A percentile compares a stretch with the other conserved stretches of the same genome.
These are phyloP conservation scores for Heliconius himera DNA, from an alignment of 1,140 invertebrate species.

Conservation along the genomic window DNA sequence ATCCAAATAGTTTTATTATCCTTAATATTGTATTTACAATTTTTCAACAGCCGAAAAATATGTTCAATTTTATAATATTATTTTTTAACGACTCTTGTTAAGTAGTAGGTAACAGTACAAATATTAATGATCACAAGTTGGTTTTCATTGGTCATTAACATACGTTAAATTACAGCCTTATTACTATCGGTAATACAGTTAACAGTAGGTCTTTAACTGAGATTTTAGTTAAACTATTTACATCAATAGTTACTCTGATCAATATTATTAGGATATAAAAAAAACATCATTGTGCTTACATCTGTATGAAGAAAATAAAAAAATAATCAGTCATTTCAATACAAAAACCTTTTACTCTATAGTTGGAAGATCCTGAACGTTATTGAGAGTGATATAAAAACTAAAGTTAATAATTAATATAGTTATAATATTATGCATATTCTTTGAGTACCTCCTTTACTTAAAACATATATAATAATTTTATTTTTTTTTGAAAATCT, in stretches of 20 bases:
- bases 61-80: constrained; percentile 80
- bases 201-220: constrained; percentile 72
- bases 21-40: constrained; percentile 82
- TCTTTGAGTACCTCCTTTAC: constrained; percentile 54
- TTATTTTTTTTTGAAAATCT: constrained; percentile 74
- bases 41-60: constrained; percentile 82
- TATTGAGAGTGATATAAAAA: constrained; percentile 9
- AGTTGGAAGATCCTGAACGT: background rate
- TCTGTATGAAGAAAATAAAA: constrained; percentile 10
- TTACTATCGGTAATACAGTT: constrained; percentile 71
- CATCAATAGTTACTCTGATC: constrained; percentile 43
- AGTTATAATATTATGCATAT: constrained; percentile 42
- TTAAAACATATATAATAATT: constrained; percentile 74
- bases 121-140: constrained; percentile 83
- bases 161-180: constrained; percentile 80
- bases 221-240: constrained; percentile 66
- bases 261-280: constrained; percentile 19
- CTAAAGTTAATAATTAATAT: constrained; percentile 4
- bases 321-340: constrained; percentile 24
- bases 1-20: constrained; percentile 81
- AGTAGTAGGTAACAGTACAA: constrained; percentile 82
- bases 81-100: constrained; percentile 82
- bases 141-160: constrained; percentile 83
- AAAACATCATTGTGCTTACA: constrained; percentile 2
- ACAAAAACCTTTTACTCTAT: constrained; percentile 23